Base-by-base conservation (phyloP, 2,113 vertebrate genomes). In the Coryphaenoides rupestris region DNA sequence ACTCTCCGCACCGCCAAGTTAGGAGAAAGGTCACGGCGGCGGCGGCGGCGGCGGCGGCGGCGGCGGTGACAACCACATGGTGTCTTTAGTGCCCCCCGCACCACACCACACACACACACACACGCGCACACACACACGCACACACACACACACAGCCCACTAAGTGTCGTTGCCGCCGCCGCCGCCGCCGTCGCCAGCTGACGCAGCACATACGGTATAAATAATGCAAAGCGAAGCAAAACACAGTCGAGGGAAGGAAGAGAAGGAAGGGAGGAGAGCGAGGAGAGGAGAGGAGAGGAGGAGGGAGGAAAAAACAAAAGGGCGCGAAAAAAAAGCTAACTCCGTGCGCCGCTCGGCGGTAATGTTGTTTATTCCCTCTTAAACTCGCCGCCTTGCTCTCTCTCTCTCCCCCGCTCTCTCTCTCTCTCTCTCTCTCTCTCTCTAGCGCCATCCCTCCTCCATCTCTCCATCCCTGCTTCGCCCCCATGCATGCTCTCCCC, bases 141-240 rank as follows among this genome's bases (percentile, higher is more conserved):
- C n/a, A n/a, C n/a, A n/a, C n/a, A n/a, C n/a, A n/a, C n/a, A n/a
- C n/a, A n/a, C n/a, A n/a, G n/a, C n/a, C n/a, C n/a, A n/a, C n/a
- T n/a, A n/a, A n/a, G n/a, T n/a, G n/a, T n/a, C n/a, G n/a, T n/a
- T n/a, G n/a, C n/a, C n/a, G n/a, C n/a, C n/a, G n/a, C n/a, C n/a
- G n/a, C n/a, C n/a, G n/a, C n/a, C 72, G 72, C 78, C 71, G 83
- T 84, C 80, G 73, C 73, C 52, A 55, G 84, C 86, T 89, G 87
- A 91, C 84, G 75, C 87, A 83, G 86, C 87, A 86, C 70, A 73
- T 78, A 69, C 45, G 73, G 69, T 73, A 86, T 88, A 81, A 90
- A 90, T 87, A 90, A 90, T 87, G 81, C 83, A 89, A 61, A 62
- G 69, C 73, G 70, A 84, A 77, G 85, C 78, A 85, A 81, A 84